These are phyloP conservation scores for Branchellion lobata DNA, from an alignment of 2,888 invertebrate species.

Conservation along the genomic window DNA sequence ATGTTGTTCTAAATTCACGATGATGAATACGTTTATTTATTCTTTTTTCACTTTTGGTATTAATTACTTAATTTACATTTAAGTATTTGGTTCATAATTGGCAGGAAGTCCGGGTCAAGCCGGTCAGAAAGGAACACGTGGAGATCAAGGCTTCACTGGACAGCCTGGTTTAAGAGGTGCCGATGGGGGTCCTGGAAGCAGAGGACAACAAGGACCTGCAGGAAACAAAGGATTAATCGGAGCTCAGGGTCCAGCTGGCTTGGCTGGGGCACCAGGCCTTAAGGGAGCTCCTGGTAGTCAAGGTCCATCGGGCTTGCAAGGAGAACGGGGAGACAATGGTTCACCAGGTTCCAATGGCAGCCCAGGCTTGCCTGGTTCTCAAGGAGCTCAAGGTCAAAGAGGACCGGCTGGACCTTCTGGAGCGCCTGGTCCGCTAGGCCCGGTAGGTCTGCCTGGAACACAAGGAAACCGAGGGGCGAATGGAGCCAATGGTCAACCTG, in stretches of 20 bases:
- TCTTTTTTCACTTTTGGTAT: too few species aligned
- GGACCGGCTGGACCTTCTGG: conserved; percentile 45
- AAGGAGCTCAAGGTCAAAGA: conserved; percentile 37
- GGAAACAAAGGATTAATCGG: conserved; percentile 20
- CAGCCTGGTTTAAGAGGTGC: neutral
- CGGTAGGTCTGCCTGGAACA: conserved; percentile 33
- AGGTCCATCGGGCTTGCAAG: conserved; percentile 44
- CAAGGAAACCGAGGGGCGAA: conserved; percentile 40
- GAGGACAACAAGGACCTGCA: neutral
- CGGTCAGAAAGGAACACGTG: conserved; percentile 16
- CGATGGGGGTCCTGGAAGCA: neutral
- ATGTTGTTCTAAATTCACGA: too few species aligned
- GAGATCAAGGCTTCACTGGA: conserved; percentile 5
- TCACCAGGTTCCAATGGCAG: conserved; percentile 34
- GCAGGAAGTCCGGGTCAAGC: conserved; percentile 8
- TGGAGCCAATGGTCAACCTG: conserved; percentile 43
- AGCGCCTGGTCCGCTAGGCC: conserved; percentile 41
- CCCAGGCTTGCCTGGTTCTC: conserved; percentile 41
- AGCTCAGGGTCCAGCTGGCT: neutral
- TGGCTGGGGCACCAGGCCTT: neutral
- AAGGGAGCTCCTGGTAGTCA: conserved; percentile 23
- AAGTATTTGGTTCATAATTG: too few species aligned
- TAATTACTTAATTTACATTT: too few species aligned
- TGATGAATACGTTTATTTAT: too few species aligned
- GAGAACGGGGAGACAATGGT: conserved; percentile 36